These are phyloP conservation scores for Lagria hirta DNA, from an alignment of 2,888 invertebrate species.

Conservation along the genomic window DNA sequence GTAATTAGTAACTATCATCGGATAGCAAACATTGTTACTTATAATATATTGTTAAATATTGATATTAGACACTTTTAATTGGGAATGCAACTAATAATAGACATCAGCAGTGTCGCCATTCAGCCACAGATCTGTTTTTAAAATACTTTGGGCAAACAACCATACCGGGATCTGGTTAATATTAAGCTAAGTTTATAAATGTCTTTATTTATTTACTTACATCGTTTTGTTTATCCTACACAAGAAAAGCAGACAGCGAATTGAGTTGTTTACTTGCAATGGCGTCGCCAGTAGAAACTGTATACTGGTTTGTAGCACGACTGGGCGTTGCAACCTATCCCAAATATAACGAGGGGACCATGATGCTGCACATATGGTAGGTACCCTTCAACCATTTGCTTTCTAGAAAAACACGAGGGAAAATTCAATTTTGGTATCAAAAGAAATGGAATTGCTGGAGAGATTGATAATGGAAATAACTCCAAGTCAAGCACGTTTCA, in stretches of 20 bases:
- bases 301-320: slow-evolving; percentile 15
- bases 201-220: slow-evolving; percentile 41
- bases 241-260: slow-evolving; percentile 35
- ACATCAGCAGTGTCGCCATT: slow-evolving; percentile 2
- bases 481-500: no score
- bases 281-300: slow-evolving; percentile 43
- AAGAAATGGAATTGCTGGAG: no score
- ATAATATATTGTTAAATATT: no score
- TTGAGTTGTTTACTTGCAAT: slow-evolving; percentile 44
- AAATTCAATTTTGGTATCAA: slow-evolving; percentile 30
- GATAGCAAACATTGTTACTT: no score
- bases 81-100: no score
- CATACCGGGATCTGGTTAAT: slow-evolving; percentile 39
- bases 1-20: no score
- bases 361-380: slow-evolving; percentile 22
- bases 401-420: slow-evolving; percentile 31
- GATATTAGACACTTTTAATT: no score
- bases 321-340: slow-evolving; percentile 31
- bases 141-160: slow-evolving; percentile 21
- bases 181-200: slow-evolving; percentile 36
- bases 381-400: slow-evolving; percentile 23
- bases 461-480: no score
- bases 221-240: slow-evolving; percentile 36
- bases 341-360: slow-evolving; percentile 28
- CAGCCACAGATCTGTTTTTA: slow-evolving; percentile 13